These are phyloP conservation scores for Syrista parreyssii DNA, from an alignment of 2,888 invertebrate species.

Conservation along the genomic window DNA sequence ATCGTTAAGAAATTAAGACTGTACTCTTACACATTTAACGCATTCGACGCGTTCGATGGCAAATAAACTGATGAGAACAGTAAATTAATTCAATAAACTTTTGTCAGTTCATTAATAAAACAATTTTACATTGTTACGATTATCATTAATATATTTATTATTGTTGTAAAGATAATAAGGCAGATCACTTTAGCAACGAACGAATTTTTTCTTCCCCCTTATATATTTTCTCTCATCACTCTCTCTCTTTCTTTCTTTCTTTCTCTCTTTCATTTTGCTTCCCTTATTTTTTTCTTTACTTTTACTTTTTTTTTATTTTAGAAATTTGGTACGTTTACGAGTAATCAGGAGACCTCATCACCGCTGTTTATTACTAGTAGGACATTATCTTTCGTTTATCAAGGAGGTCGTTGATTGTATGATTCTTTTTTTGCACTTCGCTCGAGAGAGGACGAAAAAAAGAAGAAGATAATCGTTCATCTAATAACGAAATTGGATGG, in stretches of 20 bases:
- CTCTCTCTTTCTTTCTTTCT: too few species aligned
- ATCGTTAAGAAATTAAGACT: background rate
- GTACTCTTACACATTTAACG: background rate
- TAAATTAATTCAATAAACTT: background rate
- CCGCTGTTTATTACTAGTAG: background rate
- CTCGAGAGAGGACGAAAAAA: background rate
- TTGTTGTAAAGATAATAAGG: background rate
- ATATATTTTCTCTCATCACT: background rate
- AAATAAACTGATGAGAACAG: background rate
- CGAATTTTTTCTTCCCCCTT: background rate
- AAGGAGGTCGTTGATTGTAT: background rate
- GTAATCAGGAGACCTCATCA: background rate
- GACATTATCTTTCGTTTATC: background rate
- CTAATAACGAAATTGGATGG: conserved; percentile 1
- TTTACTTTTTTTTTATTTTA: background rate
- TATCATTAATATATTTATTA: background rate
- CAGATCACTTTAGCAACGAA: background rate
- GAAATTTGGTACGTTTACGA: background rate
- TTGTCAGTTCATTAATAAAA: background rate
- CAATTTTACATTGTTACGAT: background rate
- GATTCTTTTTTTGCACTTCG: background rate
- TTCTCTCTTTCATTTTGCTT: background rate
- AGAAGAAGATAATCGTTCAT: background rate
- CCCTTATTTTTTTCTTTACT: background rate
- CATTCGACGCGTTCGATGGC: background rate